A percentile compares a stretch with the other conserved stretches of the same genome.
Conservation (phyloP, 2,113 vertebrate species). For the Hippotragus niger region DNA sequence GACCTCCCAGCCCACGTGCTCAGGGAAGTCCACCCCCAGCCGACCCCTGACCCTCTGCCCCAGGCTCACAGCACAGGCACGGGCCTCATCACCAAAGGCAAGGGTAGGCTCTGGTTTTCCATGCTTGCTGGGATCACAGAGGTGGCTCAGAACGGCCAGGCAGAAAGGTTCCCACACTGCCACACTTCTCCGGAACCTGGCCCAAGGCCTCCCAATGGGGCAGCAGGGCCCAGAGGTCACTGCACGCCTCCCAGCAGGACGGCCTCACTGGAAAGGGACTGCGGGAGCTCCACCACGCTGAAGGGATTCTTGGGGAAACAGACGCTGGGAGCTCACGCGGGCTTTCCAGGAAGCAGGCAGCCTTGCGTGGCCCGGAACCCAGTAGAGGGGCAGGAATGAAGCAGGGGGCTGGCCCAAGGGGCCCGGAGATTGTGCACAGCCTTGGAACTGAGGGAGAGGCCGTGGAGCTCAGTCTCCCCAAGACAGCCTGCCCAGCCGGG, state of each 20-base stretch:
- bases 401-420: not conserved
- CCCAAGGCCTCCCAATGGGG: not conserved
- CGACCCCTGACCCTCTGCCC: not conserved
- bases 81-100: rapidly evolving
- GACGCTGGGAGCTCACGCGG: not conserved
- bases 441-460: not conserved
- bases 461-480: not conserved
- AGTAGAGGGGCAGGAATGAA: not conserved
- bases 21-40: not conserved
- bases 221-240: not conserved
- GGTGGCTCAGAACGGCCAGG: not conserved
- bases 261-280: not conserved
- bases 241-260: too few species aligned
- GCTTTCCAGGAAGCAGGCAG: too few species aligned
- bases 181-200: not conserved
- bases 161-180: not conserved
- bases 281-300: not conserved
- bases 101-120: rapidly evolving
- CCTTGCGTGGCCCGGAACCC: too few species aligned
- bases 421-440: not conserved
- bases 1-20: not conserved
- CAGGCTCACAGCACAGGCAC: not conserved
- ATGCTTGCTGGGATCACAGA: not conserved
- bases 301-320: not conserved
- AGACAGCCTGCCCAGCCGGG: not conserved